Evolutionary conservation across 2,888 invertebrate genomes (phyloP).

Genomic region (Mimumesa dahlbomi): DNA sequence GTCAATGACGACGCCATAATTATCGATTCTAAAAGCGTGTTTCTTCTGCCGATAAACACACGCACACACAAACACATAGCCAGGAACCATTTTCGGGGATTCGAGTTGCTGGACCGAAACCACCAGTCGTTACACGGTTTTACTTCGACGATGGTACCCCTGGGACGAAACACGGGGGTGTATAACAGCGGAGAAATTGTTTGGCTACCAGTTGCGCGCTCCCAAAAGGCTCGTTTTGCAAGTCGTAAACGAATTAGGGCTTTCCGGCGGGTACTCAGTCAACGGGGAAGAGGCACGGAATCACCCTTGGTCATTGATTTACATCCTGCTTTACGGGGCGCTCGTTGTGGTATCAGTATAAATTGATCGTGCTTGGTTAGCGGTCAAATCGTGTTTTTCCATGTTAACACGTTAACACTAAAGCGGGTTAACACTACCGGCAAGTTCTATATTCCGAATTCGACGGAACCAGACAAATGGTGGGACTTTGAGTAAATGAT

Average conservation of each 20-base stretch:
- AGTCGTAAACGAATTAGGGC: constrained; percentile 69
- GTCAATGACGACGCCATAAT: constrained; percentile 17
- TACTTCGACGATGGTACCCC: constrained; percentile 51
- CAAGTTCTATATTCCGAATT: too few species aligned
- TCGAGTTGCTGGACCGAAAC: constrained; percentile 14
- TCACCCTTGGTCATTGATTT: constrained; percentile 61
- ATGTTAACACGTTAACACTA: too few species aligned
- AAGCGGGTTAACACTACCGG: too few species aligned
- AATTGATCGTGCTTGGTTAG: constrained; percentile 21
- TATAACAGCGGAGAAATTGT: constrained; percentile 65
- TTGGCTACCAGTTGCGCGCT: constrained; percentile 77
- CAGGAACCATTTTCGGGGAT: constrained; percentile 1
- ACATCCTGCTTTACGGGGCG: constrained; percentile 52
- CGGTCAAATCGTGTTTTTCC: constrained; percentile 23
- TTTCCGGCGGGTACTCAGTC: constrained; percentile 40
- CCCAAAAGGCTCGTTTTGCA: constrained; percentile 75
- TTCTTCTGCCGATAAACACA: neutral
- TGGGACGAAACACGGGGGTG: constrained; percentile 53
- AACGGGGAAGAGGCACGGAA: constrained; percentile 44
- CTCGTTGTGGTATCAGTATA: constrained; percentile 13
- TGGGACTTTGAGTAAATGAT: too few species aligned
- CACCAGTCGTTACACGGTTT: constrained; percentile 46
- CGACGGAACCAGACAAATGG: too few species aligned
- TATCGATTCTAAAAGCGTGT: constrained; percentile 15
- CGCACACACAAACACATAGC: too few species aligned